A percentile compares a stretch with the other conserved stretches of the same genome.
phyloP scores from a whole-genome alignment of 1,140 invertebrate genomes.

The Nasonia vitripennis region DNA sequence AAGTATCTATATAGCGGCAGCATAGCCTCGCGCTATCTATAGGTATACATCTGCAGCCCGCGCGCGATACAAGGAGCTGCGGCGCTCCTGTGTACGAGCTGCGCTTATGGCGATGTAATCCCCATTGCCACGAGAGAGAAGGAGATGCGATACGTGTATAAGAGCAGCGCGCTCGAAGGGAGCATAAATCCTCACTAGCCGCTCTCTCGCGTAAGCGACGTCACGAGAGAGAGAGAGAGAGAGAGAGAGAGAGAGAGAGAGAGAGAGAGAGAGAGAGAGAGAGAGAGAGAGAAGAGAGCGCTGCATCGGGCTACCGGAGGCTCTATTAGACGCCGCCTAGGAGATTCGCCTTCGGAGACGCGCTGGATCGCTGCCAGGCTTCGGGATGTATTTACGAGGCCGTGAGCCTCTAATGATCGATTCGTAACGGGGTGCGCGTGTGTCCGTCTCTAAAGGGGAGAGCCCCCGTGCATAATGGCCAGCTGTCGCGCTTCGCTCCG shows the following conservation, averaged over 20 bases:
- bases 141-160: conserved; percentile 62
- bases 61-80: conserved; percentile 69
- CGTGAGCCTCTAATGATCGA: conserved; percentile 46
- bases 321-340: conserved; percentile 57
- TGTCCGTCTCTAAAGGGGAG: not conserved
- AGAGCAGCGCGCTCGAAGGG: conserved; percentile 67
- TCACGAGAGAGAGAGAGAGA: conserved; percentile 59
- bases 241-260: not conserved
- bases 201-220: conserved; percentile 53
- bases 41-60: conserved; percentile 67
- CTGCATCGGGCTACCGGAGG: conserved; percentile 34
- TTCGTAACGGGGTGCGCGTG: conserved; percentile 40
- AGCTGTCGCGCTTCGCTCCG: not conserved
- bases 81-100: not conserved
- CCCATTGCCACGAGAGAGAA: conserved; percentile 35
- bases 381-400: conserved; percentile 36
- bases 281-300: not conserved
- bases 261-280: not conserved
- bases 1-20: conserved; percentile 41
- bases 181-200: conserved; percentile 72
- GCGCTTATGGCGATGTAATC: conserved; percentile 66
- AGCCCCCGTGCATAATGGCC: not conserved
- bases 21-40: too few relatives aligned
- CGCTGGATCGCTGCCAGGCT: not conserved
- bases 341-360: conserved; percentile 29